Evolutionary conservation across 2,113 vertebrate species (phyloP).

Genomic region (Dunckerocampus dactyliophorus): DNA sequence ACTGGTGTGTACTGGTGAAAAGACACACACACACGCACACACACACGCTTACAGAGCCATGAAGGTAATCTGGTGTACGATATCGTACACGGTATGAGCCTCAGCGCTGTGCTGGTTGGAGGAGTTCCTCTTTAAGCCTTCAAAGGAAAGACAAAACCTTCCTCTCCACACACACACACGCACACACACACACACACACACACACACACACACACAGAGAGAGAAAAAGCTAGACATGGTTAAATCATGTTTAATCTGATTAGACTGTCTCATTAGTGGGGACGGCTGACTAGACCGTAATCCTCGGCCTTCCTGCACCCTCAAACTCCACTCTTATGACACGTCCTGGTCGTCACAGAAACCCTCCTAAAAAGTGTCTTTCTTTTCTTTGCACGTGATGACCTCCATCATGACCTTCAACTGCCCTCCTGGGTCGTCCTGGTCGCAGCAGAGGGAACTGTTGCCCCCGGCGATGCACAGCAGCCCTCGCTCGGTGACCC

Average conservation of each 20-base stretch:
- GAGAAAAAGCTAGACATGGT: slow-evolving; percentile 70
- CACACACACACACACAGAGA: slow-evolving; percentile 38
- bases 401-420: neutral
- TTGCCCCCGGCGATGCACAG: slow-evolving; percentile 42
- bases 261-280: slow-evolving; percentile 69
- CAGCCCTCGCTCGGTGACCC: slow-evolving; percentile 50
- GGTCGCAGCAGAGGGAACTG: slow-evolving; percentile 69
- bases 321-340: slow-evolving; percentile 16
- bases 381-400: neutral
- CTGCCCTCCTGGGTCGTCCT: neutral
- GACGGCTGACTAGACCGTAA: slow-evolving; percentile 67
- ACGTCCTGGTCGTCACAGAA: neutral
- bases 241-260: slow-evolving; percentile 76
- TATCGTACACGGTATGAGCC: slow-evolving; percentile 27
- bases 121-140: slow-evolving; percentile 62
- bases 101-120: slow-evolving; percentile 58
- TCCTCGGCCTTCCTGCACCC: slow-evolving; percentile 55
- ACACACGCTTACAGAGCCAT: neutral
- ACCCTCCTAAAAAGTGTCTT: neutral
- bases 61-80: neutral
- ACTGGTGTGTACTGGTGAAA: neutral
- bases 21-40: neutral
- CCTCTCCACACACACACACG: slow-evolving; percentile 41
- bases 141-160: slow-evolving; percentile 66
- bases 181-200: slow-evolving; percentile 20